Evolutionary conservation across 2,888 invertebrate species (phyloP).

Genomic region (Lysandra coridon): DNA sequence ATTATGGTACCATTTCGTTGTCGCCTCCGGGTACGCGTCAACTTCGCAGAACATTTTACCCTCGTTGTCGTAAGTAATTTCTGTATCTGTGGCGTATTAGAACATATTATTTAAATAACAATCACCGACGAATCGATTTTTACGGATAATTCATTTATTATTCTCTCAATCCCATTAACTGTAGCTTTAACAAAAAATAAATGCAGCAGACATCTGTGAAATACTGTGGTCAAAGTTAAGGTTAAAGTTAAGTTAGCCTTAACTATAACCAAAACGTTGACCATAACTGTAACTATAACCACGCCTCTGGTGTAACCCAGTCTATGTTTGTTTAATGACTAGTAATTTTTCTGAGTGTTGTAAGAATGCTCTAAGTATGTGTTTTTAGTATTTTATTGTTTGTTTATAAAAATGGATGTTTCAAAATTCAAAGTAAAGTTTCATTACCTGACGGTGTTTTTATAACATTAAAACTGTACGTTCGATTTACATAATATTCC

Average conservation of each 20-base stretch:
- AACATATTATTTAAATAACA: neutral
- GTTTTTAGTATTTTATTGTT: neutral
- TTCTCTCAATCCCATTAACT: too few species aligned
- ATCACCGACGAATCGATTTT: too few species aligned
- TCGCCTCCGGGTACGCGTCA: slow-evolving; percentile 60
- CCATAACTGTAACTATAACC: too few species aligned
- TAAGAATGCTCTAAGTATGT: neutral
- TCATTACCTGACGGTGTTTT: slow-evolving; percentile 55
- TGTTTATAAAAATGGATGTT: neutral
- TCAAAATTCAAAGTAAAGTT: slow-evolving; percentile 17
- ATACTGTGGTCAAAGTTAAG: too few species aligned
- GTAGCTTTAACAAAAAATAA: too few species aligned
- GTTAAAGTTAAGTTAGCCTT: too few species aligned
- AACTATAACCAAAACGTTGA: too few species aligned
- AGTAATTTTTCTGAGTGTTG: neutral
- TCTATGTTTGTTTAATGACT: too few species aligned
- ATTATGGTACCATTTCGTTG: slow-evolving; percentile 61
- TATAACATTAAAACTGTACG: slow-evolving; percentile 56
- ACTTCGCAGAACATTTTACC: slow-evolving; percentile 59
- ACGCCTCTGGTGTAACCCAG: too few species aligned
- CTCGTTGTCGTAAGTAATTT: slow-evolving; percentile 57
- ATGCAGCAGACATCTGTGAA: too few species aligned
- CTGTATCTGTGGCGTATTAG: slow-evolving; percentile 48
- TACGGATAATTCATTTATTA: too few species aligned
- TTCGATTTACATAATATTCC: slow-evolving; percentile 56